Base-by-base conservation (phyloP, 1,140 invertebrate genomes). In the Ooceraea biroi region DNA sequence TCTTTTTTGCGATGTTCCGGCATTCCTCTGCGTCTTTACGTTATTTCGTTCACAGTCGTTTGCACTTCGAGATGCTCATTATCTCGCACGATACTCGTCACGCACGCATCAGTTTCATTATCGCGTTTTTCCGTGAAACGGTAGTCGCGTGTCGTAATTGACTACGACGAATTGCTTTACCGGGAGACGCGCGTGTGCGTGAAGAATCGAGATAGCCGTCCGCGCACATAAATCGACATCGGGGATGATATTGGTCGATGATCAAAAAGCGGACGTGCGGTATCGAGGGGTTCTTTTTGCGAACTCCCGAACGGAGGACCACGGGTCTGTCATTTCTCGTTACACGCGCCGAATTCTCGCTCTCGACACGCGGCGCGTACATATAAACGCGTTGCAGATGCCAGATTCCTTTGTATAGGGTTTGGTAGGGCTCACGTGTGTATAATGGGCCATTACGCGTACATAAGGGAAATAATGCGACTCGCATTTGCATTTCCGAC, bases 401-500 rank as follows among this genome's bases (percentile, higher is more conserved):
- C 61, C 73, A 73, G 83, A 82, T 85, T 87, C 78, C 88, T 90
- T 90, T 90, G 88, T 90, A n/a, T n/a, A n/a, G n/a, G n/a, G n/a
- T n/a, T n/a, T n/a, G 85, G 85, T 80, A 44, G 60, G 57, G 22
- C 58, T 68, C 85, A 89, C 88, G 90, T 91, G 89, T 85, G 85
- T 84, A 85, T 91, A 91, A 91, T 91, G 89, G 90, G 65, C 89
- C 82, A 91, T 87, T 91, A 90, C 80, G 87, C 83, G 80, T 87
- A 86, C 86, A 73, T 86, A 65, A 36, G 85, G 78, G 85, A 83
- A 86, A 87, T 83, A 86, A 86, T 19, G 85, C 78, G 71, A 66
- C 83, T 87, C 50, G 69, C 84, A 76, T 85, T 73, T 84, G 86
- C 82, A 88, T 88, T 84, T 77, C 57, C 55, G 48, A 84, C 44